Percentiles rank a stretch among this genome's conserved stretches.
Conservation (phyloP, 1,140 invertebrate genomes). For the Brachystomella parvula region DNA sequence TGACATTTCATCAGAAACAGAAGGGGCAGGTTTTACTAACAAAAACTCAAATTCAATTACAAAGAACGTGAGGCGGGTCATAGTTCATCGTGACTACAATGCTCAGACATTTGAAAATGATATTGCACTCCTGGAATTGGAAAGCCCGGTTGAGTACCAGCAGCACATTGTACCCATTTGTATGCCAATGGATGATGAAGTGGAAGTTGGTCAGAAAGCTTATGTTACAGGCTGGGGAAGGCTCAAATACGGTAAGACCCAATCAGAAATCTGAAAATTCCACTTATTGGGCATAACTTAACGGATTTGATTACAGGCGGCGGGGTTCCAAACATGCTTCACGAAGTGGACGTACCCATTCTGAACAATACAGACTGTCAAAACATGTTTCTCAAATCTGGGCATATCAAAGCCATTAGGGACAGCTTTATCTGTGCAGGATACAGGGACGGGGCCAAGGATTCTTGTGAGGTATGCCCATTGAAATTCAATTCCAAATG, state of each 20-base stretch:
- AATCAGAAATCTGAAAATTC: slow-evolving; percentile 16
- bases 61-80: slow-evolving; percentile 75
- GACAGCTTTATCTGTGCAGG: slow-evolving; percentile 89
- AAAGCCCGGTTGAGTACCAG: slow-evolving; percentile 72
- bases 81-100: slow-evolving; percentile 80
- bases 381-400: slow-evolving; percentile 84
- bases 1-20: slow-evolving; percentile 74
- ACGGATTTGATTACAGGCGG: slow-evolving; percentile 53
- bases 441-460: slow-evolving; percentile 82
- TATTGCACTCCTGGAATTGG: slow-evolving; percentile 69
- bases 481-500: too few relatives aligned
- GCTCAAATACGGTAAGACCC: slow-evolving; percentile 37
- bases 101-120: slow-evolving; percentile 85
- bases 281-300: background rate
- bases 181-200: slow-evolving; percentile 69
- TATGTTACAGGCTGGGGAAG: slow-evolving; percentile 36
- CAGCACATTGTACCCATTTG: slow-evolving; percentile 87
- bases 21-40: slow-evolving; percentile 40
- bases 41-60: slow-evolving; percentile 59
- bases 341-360: slow-evolving; percentile 85
- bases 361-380: slow-evolving; percentile 85
- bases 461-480: slow-evolving; percentile 77
- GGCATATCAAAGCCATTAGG: slow-evolving; percentile 76
- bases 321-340: slow-evolving; percentile 74
- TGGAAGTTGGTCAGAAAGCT: slow-evolving; percentile 58